phyloP scores from a whole-genome alignment of 2,888 invertebrate genomes.

The Sthenelais limicola region DNA sequence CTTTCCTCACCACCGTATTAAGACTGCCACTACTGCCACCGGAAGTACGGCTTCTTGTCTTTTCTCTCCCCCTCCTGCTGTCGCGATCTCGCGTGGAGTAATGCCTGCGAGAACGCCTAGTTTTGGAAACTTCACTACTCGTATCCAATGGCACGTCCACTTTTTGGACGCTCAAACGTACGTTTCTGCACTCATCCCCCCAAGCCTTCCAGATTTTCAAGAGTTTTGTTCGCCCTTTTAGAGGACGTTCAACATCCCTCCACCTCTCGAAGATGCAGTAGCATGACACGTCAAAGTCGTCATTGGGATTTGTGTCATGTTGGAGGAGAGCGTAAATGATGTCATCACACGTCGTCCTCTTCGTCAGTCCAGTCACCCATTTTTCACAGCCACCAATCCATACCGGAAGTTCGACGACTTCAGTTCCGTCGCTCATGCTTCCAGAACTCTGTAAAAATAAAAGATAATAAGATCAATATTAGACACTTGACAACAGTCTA shows the following conservation, averaged over 20 bases:
- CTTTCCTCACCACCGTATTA: neutral
- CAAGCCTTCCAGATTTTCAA: constrained; percentile 87
- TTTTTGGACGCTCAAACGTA: constrained; percentile 66
- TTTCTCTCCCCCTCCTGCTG: constrained; percentile 26
- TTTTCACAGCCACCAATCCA: constrained; percentile 84
- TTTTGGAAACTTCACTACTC: constrained; percentile 28
- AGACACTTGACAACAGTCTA: too few species aligned
- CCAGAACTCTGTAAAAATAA: constrained; percentile 20
- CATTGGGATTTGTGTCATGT: constrained; percentile 76
- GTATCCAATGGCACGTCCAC: constrained; percentile 46
- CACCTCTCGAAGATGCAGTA: constrained; percentile 77
- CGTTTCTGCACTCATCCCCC: constrained; percentile 82
- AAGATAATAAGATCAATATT: too few species aligned
- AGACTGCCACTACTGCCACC: neutral
- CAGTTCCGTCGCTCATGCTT: constrained; percentile 38
- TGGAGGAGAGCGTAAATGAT: constrained; percentile 81
- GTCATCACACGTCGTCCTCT: constrained; percentile 85
- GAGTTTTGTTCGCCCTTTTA: constrained; percentile 82
- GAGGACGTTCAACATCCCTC: constrained; percentile 77
- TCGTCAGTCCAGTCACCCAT: constrained; percentile 85
- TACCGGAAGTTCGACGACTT: constrained; percentile 71
- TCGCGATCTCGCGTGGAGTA: constrained; percentile 3
- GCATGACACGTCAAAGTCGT: constrained; percentile 82
- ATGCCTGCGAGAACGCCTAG: neutral
- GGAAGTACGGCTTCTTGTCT: neutral